These are phyloP conservation scores for Erpobdella octoculata DNA, from an alignment of 2,888 invertebrate genomes.

Conservation along the genomic window DNA sequence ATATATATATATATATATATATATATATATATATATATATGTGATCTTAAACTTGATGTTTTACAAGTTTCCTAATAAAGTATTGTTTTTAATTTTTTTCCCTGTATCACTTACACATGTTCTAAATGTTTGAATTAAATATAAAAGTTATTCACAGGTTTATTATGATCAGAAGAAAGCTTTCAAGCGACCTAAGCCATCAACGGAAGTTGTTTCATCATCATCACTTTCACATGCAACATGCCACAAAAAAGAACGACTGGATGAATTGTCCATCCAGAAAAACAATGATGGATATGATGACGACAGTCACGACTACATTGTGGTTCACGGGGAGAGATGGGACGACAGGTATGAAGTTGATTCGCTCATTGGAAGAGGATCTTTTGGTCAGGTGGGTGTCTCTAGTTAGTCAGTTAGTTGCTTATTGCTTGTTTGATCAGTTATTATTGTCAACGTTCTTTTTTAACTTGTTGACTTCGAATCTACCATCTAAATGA, in stretches of 20 bases:
- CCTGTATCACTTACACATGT: too few relatives aligned
- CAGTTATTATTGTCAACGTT: background rate
- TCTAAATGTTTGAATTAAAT: too few relatives aligned
- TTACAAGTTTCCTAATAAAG: too few relatives aligned
- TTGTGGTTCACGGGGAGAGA: constrained; percentile 95
- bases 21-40: too few relatives aligned
- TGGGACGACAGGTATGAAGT: constrained; percentile 98
- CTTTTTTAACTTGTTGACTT: background rate
- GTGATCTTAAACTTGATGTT: too few relatives aligned
- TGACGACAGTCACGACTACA: constrained; percentile 99
- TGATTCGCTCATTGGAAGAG: constrained; percentile 93
- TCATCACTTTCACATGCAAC: background rate
- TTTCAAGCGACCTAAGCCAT: constrained; percentile 24
- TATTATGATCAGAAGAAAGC: constrained; percentile 23
- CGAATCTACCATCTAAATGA: background rate
- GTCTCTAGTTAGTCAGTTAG: too few relatives aligned
- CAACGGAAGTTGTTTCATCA: background rate
- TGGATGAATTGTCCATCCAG: background rate
- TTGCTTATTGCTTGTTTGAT: background rate
- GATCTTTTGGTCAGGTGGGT: constrained; percentile 77
- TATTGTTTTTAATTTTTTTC: too few relatives aligned
- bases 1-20: too few relatives aligned
- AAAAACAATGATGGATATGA: constrained; percentile 58
- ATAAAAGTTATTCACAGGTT: constrained; percentile 14
- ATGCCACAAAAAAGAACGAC: constrained; percentile 23